Evolutionary conservation across 1,140 invertebrate species (phyloP).

Genomic region (Drosophila mojavensis): DNA sequence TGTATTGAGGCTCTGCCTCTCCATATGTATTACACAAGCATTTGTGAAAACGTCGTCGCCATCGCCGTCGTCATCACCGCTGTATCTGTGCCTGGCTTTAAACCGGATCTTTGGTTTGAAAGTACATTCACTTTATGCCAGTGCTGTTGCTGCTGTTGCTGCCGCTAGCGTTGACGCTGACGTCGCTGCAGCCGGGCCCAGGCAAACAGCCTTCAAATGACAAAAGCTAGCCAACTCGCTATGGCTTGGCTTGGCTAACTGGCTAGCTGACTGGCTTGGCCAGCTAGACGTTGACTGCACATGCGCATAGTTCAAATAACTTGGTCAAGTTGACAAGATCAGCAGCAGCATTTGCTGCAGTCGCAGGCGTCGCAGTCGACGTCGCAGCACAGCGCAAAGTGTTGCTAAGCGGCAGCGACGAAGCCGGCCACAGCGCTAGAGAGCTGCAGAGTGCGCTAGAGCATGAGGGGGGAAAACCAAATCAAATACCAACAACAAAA

Average conservation of each 20-base stretch:
- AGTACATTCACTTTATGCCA: constrained; percentile 79
- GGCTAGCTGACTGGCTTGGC: constrained; percentile 26
- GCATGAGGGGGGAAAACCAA: constrained; percentile 26
- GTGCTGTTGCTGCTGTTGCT: constrained; percentile 22
- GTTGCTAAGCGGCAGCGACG: constrained; percentile 71
- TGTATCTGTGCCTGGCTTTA: constrained; percentile 77
- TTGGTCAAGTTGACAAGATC: constrained; percentile 82
- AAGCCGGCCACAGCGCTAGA: constrained; percentile 37
- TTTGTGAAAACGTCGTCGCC: constrained; percentile 75
- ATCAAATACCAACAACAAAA: constrained; percentile 66
- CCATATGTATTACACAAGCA: constrained; percentile 78
- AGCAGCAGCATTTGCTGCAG: constrained; percentile 51
- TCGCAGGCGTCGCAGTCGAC: constrained; percentile 18
- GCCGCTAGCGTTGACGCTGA: constrained; percentile 17
- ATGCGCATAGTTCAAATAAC: constrained; percentile 82
- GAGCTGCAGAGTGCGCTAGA: constrained; percentile 23
- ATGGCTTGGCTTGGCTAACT: constrained; percentile 15
- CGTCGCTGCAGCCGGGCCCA: constrained; percentile 45
- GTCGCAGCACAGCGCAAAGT: constrained; percentile 35
- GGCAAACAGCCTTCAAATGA: constrained; percentile 79
- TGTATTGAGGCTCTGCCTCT: constrained; percentile 41
- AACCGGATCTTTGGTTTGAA: constrained; percentile 82
- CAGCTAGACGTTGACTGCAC: constrained; percentile 63
- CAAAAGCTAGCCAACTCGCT: constrained; percentile 47
- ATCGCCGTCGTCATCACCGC: constrained; percentile 56